These are phyloP conservation scores for Heterodera schachtii DNA, from an alignment of 1,140 invertebrate species.

Conservation along the genomic window DNA sequence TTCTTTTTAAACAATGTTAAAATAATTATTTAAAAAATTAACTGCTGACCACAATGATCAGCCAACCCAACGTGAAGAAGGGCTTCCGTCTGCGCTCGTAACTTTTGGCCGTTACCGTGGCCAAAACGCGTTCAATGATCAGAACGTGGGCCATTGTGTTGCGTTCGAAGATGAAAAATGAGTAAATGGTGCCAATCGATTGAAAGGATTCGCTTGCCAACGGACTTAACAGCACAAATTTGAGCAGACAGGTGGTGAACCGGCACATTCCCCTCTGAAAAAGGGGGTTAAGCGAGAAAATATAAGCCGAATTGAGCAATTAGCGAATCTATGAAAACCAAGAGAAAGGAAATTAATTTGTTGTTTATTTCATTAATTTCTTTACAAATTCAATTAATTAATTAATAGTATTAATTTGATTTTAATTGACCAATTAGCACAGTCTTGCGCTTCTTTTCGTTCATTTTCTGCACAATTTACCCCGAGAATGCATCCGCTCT, in stretches of 20 bases:
- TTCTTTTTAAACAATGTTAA: no score
- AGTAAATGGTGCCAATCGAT: not conserved
- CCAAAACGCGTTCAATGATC: conserved; percentile 20
- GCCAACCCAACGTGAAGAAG: conserved; percentile 9
- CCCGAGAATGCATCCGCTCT: conserved; percentile 23
- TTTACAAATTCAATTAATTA: no score
- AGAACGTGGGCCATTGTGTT: conserved; percentile 15
- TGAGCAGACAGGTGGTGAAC: not conserved
- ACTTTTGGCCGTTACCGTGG: conserved; percentile 1
- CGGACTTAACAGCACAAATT: not conserved
- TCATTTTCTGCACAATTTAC: not conserved
- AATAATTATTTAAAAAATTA: not conserved
- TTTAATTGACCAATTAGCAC: no score
- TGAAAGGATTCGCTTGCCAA: not conserved
- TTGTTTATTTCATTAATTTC: no score
- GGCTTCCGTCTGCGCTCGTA: not conserved
- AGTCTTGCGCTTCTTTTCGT: no score
- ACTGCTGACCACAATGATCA: not conserved
- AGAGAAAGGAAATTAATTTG: no score
- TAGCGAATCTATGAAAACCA: no score
- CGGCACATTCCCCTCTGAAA: conserved; percentile 1
- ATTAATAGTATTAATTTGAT: no score
- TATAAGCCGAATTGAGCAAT: not conserved
- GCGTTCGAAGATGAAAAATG: not conserved
- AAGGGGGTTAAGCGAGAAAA: not conserved